A percentile compares a stretch with the other conserved stretches of the same genome.
Evolutionary conservation across 2,888 invertebrate genomes (phyloP).

Genomic region (Labia minor): DNA sequence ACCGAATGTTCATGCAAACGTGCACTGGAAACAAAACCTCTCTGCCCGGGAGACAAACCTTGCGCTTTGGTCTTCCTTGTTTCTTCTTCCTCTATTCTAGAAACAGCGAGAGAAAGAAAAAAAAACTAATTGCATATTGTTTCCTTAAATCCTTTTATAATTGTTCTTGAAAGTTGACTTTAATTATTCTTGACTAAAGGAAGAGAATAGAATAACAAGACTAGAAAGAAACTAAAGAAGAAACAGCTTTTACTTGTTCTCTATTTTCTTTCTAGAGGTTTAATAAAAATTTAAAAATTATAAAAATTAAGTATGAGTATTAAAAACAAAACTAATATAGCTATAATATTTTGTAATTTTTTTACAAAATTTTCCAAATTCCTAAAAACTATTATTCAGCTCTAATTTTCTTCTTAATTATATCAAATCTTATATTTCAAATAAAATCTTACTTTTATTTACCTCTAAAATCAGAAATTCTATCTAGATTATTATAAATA

Average conservation of each 20-base stretch:
- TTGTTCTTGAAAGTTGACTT: constrained; percentile 8
- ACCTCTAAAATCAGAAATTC: too few relatives aligned
- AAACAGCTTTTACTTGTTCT: neutral
- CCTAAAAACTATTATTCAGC: too few relatives aligned
- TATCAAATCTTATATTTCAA: too few relatives aligned
- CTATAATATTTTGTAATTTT: too few relatives aligned
- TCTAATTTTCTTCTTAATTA: too few relatives aligned
- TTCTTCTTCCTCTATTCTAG: neutral
- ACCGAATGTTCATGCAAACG: neutral
- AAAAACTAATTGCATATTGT: constrained; percentile 13
- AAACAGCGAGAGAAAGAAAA: neutral
- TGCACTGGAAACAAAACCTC: neutral
- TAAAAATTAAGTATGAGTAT: too few relatives aligned
- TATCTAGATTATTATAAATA: too few relatives aligned
- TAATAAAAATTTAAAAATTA: too few relatives aligned
- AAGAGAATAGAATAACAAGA: neutral
- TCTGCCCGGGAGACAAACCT: neutral
- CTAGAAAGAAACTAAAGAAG: neutral
- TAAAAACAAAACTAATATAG: too few relatives aligned
- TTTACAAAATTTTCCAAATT: too few relatives aligned
- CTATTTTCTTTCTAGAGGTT: too few relatives aligned
- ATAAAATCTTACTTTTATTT: too few relatives aligned
- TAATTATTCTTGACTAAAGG: neutral
- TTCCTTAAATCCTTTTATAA: constrained; percentile 5
- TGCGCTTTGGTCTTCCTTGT: neutral